A percentile compares a stretch with the other conserved stretches of the same genome.
Conservation (phyloP, 2,113 vertebrate species). For the Clarias gariepinus region DNA sequence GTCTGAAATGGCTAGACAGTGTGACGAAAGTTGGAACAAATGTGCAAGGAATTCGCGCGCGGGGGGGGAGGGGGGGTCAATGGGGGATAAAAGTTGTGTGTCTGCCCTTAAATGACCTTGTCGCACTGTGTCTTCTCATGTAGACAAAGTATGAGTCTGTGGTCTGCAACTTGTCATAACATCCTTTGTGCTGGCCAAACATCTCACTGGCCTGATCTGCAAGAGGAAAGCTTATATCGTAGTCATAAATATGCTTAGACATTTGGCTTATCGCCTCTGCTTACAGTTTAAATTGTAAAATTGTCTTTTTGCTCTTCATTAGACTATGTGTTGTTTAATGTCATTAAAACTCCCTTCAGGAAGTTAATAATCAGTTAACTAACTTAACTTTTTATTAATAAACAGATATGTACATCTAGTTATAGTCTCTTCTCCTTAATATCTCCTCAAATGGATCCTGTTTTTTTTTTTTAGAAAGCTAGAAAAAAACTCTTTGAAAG, state of each 20-base stretch:
- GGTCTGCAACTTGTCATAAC: constrained; percentile 44
- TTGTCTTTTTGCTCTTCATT: not conserved
- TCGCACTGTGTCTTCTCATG: constrained; percentile 1
- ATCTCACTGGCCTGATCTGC: constrained; percentile 33
- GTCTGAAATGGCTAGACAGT: constrained; percentile 29
- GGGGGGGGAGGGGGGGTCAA: no score
- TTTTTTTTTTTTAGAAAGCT: not conserved
- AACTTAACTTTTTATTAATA: not conserved
- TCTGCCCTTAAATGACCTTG: constrained; percentile 13
- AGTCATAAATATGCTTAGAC: constrained; percentile 33
- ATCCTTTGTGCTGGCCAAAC: constrained; percentile 47
- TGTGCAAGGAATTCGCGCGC: not conserved
- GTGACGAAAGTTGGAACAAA: not conserved
- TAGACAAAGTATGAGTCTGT: not conserved
- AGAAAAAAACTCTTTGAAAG: not conserved
- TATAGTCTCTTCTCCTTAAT: not conserved
- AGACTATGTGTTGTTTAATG: constrained; percentile 7
- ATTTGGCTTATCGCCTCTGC: constrained; percentile 3
- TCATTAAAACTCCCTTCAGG: constrained; percentile 13
- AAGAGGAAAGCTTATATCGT: constrained; percentile 39
- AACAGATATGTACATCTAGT: not conserved
- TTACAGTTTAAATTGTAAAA: not conserved
- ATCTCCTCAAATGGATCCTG: not conserved
- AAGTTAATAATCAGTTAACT: not conserved
- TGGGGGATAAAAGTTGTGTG: not conserved